Conservation (phyloP, 2,113 vertebrate genomes). For the Prionailurus bengalensis region DNA sequence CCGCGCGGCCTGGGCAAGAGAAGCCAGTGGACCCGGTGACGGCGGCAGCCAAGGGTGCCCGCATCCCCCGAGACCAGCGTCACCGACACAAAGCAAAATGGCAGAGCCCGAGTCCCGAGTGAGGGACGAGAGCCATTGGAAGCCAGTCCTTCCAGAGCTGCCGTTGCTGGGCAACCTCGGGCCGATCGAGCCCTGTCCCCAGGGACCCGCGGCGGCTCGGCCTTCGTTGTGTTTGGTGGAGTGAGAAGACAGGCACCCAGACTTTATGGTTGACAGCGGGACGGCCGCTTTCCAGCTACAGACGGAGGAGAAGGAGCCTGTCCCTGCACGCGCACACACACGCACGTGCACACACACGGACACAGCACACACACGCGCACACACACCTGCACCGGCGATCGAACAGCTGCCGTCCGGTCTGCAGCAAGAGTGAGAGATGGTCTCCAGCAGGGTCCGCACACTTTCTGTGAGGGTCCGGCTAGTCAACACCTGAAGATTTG, state of each 20-base stretch:
- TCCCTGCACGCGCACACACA: no score
- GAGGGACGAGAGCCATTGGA: neutral
- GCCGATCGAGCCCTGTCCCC: neutral
- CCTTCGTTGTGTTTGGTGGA: neutral
- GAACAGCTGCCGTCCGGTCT: neutral
- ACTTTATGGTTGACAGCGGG: neutral
- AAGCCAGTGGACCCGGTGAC: neutral
- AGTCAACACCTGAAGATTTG: neutral
- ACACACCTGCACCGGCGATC: neutral
- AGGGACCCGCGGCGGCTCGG: neutral
- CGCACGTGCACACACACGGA: no score
- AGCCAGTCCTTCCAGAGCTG: neutral
- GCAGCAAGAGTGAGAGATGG: neutral
- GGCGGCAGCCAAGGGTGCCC: neutral
- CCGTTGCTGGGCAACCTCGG: neutral
- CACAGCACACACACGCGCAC: neutral
- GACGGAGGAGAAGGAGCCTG: neutral
- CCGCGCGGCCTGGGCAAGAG: neutral
- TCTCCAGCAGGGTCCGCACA: neutral
- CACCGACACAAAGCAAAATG: neutral
- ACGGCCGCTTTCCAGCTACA: neutral
- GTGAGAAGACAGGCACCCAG: neutral
- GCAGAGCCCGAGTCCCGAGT: neutral
- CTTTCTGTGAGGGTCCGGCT: neutral
- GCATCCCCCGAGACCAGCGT: neutral